Conservation (phyloP, 2,113 vertebrate species). For the Vicugna pacos region DNA sequence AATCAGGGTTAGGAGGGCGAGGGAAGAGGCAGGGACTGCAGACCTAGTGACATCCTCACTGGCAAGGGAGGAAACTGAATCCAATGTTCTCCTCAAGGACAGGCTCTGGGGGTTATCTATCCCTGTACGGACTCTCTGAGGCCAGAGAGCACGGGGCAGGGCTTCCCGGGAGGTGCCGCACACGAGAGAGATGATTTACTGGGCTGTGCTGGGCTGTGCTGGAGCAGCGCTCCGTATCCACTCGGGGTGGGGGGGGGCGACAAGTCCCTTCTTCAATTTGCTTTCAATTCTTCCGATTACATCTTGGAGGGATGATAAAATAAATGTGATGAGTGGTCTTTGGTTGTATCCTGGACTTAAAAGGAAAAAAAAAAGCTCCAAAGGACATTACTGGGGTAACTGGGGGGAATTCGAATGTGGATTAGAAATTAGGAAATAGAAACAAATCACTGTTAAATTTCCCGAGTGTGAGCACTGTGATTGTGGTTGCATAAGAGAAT, state of each 20-base stretch:
- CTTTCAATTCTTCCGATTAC: neutral
- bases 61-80: neutral
- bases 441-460: neutral
- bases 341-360: neutral
- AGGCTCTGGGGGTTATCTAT: neutral
- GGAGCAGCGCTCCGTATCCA: accelerated
- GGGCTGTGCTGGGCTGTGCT: accelerated
- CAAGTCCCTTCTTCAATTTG: neutral
- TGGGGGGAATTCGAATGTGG: neutral
- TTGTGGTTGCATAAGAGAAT: neutral
- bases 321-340: neutral
- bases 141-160: neutral
- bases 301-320: neutral
- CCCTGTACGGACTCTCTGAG: neutral
- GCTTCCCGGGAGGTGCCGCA: neutral
- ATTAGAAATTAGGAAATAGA: neutral
- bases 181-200: accelerated
- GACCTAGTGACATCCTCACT: neutral
- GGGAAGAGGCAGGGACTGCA: neutral
- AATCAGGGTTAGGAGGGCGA: neutral
- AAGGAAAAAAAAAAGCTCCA: neutral
- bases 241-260: accelerated
- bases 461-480: neutral
- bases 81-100: too few relatives aligned
- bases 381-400: neutral